Evolutionary conservation across 2,888 invertebrate genomes (phyloP).

Genomic region (Amblyjoppa fuscipennis): DNA sequence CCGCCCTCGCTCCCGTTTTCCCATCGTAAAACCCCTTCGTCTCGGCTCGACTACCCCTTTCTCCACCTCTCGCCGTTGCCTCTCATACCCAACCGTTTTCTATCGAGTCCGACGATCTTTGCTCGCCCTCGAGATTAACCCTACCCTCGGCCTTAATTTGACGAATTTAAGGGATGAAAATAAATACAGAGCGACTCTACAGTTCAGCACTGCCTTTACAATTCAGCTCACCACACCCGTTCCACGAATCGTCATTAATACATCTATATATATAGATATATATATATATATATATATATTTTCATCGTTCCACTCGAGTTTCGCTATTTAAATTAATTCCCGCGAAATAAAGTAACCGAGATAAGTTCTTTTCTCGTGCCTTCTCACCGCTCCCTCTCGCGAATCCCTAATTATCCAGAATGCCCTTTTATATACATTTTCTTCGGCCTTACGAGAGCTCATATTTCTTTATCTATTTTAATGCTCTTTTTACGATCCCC

Average conservation of each 20-base stretch:
- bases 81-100: conserved; percentile 31
- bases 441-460: conserved; percentile 31
- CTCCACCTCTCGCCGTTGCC: conserved; percentile 8
- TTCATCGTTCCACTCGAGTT: not conserved
- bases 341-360: conserved; percentile 34
- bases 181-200: conserved; percentile 16
- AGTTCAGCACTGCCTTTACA: too few species aligned
- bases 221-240: too few species aligned
- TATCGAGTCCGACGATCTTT: conserved; percentile 55
- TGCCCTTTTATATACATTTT: conserved; percentile 37
- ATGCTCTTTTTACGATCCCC: conserved; percentile 38
- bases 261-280: too few species aligned
- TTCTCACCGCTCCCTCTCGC: not conserved
- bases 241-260: not conserved
- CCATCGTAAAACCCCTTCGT: conserved; percentile 46
- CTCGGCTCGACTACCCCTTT: not conserved
- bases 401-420: conserved; percentile 47
- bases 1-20: conserved; percentile 64
- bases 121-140: conserved; percentile 30
- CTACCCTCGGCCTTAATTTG: conserved; percentile 54
- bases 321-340: conserved; percentile 16
- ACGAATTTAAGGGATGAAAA: conserved; percentile 42
- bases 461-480: conserved; percentile 48
- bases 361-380: not conserved
- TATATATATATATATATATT: not conserved